A percentile compares a stretch with the other conserved stretches of the same genome.
Evolutionary conservation across 2,113 vertebrate genomes (phyloP).

Genomic region (Oryzias javanicus): DNA sequence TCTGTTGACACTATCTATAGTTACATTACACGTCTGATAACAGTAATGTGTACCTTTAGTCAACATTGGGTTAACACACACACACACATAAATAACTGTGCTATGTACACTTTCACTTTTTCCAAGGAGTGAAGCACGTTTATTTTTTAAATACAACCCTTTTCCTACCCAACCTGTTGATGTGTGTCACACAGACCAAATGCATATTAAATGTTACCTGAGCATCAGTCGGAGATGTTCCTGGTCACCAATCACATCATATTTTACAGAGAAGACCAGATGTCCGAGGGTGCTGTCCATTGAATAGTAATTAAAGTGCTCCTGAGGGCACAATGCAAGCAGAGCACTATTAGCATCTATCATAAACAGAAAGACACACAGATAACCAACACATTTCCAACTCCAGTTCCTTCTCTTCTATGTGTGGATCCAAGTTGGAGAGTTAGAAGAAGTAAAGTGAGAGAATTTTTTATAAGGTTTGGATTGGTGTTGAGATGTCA

Average conservation of each 20-base stretch:
- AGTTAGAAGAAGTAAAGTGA: slow-evolving; percentile 37
- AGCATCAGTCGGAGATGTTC: slow-evolving; percentile 94
- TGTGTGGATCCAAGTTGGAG: slow-evolving; percentile 25
- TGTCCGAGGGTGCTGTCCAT: slow-evolving; percentile 88
- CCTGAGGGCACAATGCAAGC: slow-evolving; percentile 76
- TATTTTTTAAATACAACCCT: not conserved
- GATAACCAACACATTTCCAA: slow-evolving; percentile 1
- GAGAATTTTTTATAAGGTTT: slow-evolving; percentile 51
- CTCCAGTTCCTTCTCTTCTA: slow-evolving; percentile 7
- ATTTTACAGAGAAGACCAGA: slow-evolving; percentile 96
- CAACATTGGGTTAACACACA: slow-evolving; percentile 1
- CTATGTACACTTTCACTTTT: not conserved
- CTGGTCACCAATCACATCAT: slow-evolving; percentile 92
- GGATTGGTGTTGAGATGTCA: slow-evolving; percentile 12
- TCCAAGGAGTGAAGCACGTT: not conserved
- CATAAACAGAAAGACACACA: slow-evolving; percentile 11
- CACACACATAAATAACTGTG: slow-evolving; percentile 14
- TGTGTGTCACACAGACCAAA: not conserved
- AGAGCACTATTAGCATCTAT: slow-evolving; percentile 36
- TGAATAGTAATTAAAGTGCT: slow-evolving; percentile 98
- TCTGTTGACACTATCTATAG: slow-evolving; percentile 57
- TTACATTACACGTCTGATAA: slow-evolving; percentile 54
- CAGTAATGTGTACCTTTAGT: slow-evolving; percentile 32
- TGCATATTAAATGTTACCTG: slow-evolving; percentile 74
- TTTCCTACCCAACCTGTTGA: not conserved